phyloP scores from a whole-genome alignment of 2,797 vertebrate species.

The Apodemus agrarius region DNA sequence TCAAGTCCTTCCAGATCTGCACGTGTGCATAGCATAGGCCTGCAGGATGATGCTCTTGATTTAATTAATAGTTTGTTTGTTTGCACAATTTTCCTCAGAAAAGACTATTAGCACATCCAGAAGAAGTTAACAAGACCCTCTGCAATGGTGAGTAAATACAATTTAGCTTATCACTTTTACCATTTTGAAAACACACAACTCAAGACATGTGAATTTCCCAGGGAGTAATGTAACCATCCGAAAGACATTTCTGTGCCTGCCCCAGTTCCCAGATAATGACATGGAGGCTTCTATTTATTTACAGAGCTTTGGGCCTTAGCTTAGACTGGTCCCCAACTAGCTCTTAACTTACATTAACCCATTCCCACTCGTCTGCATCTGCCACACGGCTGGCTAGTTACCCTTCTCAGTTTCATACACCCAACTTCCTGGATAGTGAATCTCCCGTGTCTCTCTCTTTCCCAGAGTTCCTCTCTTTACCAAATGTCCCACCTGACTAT shows the following conservation, averaged over 20 bases:
- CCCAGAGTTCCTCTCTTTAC: neutral
- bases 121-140: slow-evolving; percentile 36
- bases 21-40: neutral
- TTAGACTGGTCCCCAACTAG: neutral
- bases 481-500: neutral
- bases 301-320: neutral
- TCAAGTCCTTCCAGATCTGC: neutral
- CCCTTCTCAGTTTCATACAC: neutral
- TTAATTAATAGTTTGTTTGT: slow-evolving; percentile 68
- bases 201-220: neutral
- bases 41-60: neutral
- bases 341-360: neutral
- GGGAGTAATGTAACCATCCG: rapidly evolving
- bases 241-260: neutral
- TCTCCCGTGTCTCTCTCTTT: neutral
- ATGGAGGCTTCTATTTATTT: neutral
- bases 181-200: neutral
- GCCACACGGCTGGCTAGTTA: neutral
- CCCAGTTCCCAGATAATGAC: neutral
- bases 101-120: slow-evolving; percentile 57
- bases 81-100: slow-evolving; percentile 62
- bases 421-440: neutral
- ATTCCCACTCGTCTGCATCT: neutral
- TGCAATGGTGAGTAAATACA: slow-evolving; percentile 19
- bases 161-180: slow-evolving; percentile 26